phyloP scores from a whole-genome alignment of 2,888 invertebrate genomes.

The Drosophila nr. fundita region DNA sequence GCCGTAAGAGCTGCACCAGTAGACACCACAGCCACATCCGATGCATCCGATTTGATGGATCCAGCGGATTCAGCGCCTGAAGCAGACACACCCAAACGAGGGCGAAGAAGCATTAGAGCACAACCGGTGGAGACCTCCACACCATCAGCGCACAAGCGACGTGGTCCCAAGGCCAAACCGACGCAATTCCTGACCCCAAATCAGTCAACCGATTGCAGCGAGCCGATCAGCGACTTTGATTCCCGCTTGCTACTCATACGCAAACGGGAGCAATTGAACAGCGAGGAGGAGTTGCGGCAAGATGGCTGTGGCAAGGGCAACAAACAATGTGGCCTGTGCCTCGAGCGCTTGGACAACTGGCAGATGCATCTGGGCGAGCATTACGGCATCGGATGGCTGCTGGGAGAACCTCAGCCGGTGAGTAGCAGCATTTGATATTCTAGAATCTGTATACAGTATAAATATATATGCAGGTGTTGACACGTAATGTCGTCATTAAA shows the following conservation, averaged over 20 bases:
- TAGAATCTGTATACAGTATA: neutral
- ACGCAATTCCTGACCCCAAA: neutral
- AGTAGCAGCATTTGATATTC: slow-evolving; percentile 28
- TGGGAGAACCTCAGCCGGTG: slow-evolving; percentile 67
- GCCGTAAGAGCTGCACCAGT: neutral
- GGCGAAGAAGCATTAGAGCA: neutral
- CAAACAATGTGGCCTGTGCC: slow-evolving; percentile 82
- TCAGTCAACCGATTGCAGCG: neutral
- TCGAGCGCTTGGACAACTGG: slow-evolving; percentile 70
- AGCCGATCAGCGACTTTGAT: slow-evolving; percentile 55
- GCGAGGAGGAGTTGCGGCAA: slow-evolving; percentile 58
- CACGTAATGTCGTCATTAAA: slow-evolving; percentile 58
- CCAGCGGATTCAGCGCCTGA: neutral
- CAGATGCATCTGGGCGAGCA: slow-evolving; percentile 74
- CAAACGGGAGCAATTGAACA: slow-evolving; percentile 76
- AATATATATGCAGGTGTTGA: slow-evolving; percentile 47
- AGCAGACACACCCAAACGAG: neutral
- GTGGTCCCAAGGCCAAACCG: slow-evolving; percentile 30
- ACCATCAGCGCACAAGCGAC: slow-evolving; percentile 21
- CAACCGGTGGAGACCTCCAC: neutral
- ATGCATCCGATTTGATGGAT: neutral
- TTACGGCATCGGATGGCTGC: slow-evolving; percentile 83
- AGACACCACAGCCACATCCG: neutral
- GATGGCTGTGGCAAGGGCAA: slow-evolving; percentile 55
- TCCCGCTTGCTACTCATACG: slow-evolving; percentile 76